A percentile compares a stretch with the other conserved stretches of the same genome.
These are phyloP conservation scores for Caenorhabditis wallacei DNA, from an alignment of 2,888 invertebrate species.

Conservation along the genomic window DNA sequence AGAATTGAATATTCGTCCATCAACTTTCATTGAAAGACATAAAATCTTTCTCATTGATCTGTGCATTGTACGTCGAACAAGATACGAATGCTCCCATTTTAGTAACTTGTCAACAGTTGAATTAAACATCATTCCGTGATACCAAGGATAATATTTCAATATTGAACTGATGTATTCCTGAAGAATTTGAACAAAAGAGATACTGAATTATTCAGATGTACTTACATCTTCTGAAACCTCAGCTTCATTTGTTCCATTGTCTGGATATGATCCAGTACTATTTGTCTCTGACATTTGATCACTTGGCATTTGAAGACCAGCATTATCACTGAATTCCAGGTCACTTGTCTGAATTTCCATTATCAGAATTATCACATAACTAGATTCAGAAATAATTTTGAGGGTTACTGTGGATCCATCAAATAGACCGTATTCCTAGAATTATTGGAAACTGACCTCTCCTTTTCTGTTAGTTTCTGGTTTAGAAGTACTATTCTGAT, in stretches of 20 bases:
- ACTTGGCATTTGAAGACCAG: not conserved
- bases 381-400: no score
- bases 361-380: no score
- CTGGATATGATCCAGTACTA: not conserved
- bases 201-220: not conserved
- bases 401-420: no score
- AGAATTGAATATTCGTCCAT: constrained; percentile 12
- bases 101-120: constrained; percentile 3
- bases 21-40: constrained; percentile 20
- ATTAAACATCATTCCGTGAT: constrained; percentile 35
- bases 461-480: not conserved
- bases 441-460: not conserved
- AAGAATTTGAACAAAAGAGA: no score
- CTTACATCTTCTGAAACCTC: constrained; percentile 19
- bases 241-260: constrained; percentile 8
- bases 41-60: not conserved
- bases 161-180: constrained; percentile 24
- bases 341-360: not conserved
- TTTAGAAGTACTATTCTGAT: not conserved
- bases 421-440: no score
- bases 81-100: constrained; percentile 30
- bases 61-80: constrained; percentile 20
- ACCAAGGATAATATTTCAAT: constrained; percentile 18
- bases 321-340: constrained; percentile 13
- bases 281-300: constrained; percentile 7